Conservation (phyloP, 2,113 vertebrate genomes). For the Bubo bubo region DNA sequence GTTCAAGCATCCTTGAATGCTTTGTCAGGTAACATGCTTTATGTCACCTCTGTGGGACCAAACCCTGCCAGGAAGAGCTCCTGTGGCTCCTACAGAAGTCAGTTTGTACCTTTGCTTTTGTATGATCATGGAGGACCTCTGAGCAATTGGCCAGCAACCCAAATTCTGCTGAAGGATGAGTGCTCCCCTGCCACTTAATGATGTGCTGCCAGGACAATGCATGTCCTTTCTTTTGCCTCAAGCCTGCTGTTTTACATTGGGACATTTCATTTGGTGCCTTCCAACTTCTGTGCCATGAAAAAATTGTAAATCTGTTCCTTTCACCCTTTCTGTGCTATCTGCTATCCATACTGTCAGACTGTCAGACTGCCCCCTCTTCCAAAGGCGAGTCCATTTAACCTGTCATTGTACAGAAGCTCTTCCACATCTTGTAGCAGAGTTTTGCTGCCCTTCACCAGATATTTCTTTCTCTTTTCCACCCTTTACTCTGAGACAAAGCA, state of each 20-base stretch:
- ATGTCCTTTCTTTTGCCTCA: fast-evolving
- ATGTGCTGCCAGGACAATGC: background rate
- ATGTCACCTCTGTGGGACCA: background rate
- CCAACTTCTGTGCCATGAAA: background rate
- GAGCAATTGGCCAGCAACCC: fast-evolving
- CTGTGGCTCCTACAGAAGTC: background rate
- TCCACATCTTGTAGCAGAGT: background rate
- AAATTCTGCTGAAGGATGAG: background rate
- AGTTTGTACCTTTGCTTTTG: background rate
- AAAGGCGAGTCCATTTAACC: fast-evolving
- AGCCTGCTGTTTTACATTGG: background rate
- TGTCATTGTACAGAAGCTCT: background rate
- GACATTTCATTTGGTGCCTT: background rate
- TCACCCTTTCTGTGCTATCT: background rate
- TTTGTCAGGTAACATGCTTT: background rate
- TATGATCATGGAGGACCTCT: fast-evolving
- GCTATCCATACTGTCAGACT: fast-evolving
- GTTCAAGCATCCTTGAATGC: background rate
- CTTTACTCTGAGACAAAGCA: background rate
- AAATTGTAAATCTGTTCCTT: background rate
- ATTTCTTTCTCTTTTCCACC: background rate
- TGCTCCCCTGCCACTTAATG: background rate
- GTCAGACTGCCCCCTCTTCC: background rate
- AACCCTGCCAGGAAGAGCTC: background rate
- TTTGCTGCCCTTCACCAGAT: background rate